phyloP scores from a whole-genome alignment of 2,113 vertebrate species.

The Malurus melanocephalus region DNA sequence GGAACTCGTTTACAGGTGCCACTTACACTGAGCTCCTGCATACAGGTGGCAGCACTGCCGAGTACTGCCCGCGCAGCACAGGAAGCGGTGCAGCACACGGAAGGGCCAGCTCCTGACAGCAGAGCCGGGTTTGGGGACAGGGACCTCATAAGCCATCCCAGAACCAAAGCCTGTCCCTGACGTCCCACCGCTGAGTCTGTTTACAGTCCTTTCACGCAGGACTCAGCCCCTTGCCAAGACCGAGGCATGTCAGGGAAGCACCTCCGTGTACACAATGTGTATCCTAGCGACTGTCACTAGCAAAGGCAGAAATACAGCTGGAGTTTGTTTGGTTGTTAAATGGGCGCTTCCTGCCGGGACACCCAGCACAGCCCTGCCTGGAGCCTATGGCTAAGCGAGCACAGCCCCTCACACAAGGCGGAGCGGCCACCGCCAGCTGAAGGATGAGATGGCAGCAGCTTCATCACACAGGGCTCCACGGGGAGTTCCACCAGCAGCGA shows the following conservation, averaged over 20 bases:
- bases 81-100: background rate
- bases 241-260: accelerated
- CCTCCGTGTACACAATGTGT: background rate
- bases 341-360: background rate
- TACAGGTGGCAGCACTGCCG: accelerated
- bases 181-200: background rate
- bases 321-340: background rate
- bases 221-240: background rate
- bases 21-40: background rate
- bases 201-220: background rate
- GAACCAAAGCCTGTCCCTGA: background rate
- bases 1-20: accelerated
- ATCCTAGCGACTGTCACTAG: background rate
- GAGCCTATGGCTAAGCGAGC: accelerated
- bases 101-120: background rate
- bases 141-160: accelerated
- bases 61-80: accelerated
- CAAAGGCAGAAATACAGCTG: background rate
- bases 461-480: background rate
- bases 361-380: background rate
- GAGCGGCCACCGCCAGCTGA: accelerated
- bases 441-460: accelerated
- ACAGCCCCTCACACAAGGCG: accelerated
- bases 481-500: background rate
- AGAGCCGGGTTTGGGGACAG: accelerated